These are phyloP conservation scores for Platycheirus albimanus DNA, from an alignment of 2,888 invertebrate genomes.

Conservation along the genomic window DNA sequence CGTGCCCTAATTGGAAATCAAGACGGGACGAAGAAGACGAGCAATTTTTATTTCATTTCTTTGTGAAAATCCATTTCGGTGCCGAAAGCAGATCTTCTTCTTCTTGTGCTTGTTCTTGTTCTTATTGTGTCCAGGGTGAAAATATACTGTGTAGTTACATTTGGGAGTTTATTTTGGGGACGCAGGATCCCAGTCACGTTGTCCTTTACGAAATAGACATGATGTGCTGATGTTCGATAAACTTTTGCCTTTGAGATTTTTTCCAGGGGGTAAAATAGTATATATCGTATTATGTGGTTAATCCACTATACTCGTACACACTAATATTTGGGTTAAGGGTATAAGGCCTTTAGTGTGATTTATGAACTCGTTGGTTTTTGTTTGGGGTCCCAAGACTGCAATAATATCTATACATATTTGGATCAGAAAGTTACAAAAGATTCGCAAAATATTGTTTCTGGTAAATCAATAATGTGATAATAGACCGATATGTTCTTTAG, in stretches of 20 bases:
- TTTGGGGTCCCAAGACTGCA: conserved; percentile 64
- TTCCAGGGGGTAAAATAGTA: neutral
- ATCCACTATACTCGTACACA: conserved; percentile 53
- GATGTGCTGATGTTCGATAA: conserved; percentile 68
- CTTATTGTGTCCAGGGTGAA: conserved; percentile 17
- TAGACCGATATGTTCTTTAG: conserved; percentile 42
- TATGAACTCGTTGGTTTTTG: conserved; percentile 61
- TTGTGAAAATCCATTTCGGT: conserved; percentile 53
- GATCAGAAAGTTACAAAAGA: conserved; percentile 32
- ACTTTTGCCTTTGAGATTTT: conserved; percentile 42
- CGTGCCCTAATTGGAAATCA: conserved; percentile 67
- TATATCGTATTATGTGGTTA: conserved; percentile 62
- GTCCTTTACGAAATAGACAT: conserved; percentile 37
- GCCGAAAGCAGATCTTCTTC: conserved; percentile 15
- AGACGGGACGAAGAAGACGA: conserved; percentile 12
- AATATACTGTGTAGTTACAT: conserved; percentile 16
- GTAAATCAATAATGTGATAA: conserved; percentile 65
- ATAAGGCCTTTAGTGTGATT: conserved; percentile 58
- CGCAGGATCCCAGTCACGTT: conserved; percentile 71
- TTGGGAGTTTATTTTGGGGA: conserved; percentile 21
- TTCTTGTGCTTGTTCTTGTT: conserved; percentile 8
- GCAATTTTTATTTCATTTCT: conserved; percentile 47
- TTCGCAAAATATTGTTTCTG: conserved; percentile 61
- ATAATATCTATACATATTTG: conserved; percentile 46
- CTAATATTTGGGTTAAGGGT: conserved; percentile 4